Evolutionary conservation across 1,140 invertebrate species (phyloP).

Genomic region (Arctopsyche grandis): DNA sequence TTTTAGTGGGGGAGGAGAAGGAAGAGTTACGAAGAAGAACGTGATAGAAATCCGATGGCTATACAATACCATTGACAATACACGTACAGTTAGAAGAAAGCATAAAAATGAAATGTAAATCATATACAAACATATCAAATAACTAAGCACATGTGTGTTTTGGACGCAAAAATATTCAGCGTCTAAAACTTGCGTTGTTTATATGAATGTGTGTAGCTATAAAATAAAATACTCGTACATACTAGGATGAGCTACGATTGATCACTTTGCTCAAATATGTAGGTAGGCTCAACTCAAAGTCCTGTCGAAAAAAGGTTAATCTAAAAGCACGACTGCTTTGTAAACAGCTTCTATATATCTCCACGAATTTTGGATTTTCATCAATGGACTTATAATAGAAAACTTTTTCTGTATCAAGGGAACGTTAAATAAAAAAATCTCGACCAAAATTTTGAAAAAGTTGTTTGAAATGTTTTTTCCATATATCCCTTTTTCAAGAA

Average conservation of each 20-base stretch:
- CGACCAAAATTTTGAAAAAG: too few species aligned
- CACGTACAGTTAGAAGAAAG: not conserved
- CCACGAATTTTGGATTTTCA: too few species aligned
- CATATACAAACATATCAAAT: not conserved
- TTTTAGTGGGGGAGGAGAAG: not conserved
- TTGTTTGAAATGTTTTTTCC: too few species aligned
- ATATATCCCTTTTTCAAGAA: too few species aligned
- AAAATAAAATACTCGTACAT: too few species aligned
- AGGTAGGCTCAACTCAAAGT: conserved; percentile 20
- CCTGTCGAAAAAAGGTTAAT: conserved; percentile 29
- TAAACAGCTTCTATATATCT: not conserved
- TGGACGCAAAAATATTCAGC: not conserved
- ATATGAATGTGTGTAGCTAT: too few species aligned
- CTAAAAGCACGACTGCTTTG: not conserved
- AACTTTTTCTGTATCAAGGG: too few species aligned
- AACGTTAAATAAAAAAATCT: too few species aligned
- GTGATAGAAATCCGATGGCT: conserved; percentile 9
- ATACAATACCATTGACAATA: conserved; percentile 25
- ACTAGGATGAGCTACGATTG: not conserved
- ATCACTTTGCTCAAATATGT: conserved; percentile 19
- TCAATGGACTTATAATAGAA: too few species aligned
- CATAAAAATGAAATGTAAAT: not conserved
- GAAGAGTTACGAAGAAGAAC: conserved; percentile 5
- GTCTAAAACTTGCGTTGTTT: not conserved
- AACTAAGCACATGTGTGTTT: not conserved